Conservation (phyloP, 2,888 invertebrate genomes). For the Folsomia manolachei region DNA sequence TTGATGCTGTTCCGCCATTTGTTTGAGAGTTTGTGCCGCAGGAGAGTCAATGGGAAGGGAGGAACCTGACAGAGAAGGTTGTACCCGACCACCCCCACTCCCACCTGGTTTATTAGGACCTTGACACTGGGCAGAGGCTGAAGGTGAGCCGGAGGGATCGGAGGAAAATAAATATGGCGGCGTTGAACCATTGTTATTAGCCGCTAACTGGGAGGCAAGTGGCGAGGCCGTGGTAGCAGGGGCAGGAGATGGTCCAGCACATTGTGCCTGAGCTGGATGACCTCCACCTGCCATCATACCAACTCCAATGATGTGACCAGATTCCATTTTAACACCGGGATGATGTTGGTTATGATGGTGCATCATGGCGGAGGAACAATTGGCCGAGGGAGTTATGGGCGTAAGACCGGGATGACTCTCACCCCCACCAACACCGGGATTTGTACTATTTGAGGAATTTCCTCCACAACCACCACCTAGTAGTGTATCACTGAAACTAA, state of each 20-base stretch:
- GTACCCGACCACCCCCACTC: slow-evolving; percentile 11
- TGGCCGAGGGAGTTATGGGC: slow-evolving; percentile 36
- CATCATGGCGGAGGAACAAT: slow-evolving; percentile 27
- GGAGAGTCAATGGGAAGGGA: slow-evolving; percentile 61
- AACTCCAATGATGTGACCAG: slow-evolving; percentile 21
- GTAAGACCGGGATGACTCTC: slow-evolving; percentile 29
- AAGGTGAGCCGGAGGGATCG: slow-evolving; percentile 27
- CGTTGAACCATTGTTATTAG: background rate
- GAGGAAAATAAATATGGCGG: slow-evolving; percentile 2
- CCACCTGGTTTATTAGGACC: too few species aligned
- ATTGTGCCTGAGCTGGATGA: slow-evolving; percentile 22
- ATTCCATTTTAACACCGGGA: slow-evolving; percentile 32
- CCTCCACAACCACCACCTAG: background rate
- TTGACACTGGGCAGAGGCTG: slow-evolving; percentile 17
- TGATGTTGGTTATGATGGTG: slow-evolving; percentile 29
- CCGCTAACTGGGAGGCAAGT: slow-evolving; percentile 48
- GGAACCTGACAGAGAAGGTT: slow-evolving; percentile 27
- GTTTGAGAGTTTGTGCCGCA: slow-evolving; percentile 91
- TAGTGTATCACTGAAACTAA: slow-evolving; percentile 53
- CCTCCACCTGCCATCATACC: slow-evolving; percentile 35
- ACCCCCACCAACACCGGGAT: slow-evolving; percentile 11
- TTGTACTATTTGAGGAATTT: slow-evolving; percentile 27
- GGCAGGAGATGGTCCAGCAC: slow-evolving; percentile 49
- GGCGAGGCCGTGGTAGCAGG: slow-evolving; percentile 49
- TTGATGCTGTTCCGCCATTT: slow-evolving; percentile 96